Base-by-base conservation (phyloP, 1,140 invertebrate species). In the Frieseomelitta varia region DNA sequence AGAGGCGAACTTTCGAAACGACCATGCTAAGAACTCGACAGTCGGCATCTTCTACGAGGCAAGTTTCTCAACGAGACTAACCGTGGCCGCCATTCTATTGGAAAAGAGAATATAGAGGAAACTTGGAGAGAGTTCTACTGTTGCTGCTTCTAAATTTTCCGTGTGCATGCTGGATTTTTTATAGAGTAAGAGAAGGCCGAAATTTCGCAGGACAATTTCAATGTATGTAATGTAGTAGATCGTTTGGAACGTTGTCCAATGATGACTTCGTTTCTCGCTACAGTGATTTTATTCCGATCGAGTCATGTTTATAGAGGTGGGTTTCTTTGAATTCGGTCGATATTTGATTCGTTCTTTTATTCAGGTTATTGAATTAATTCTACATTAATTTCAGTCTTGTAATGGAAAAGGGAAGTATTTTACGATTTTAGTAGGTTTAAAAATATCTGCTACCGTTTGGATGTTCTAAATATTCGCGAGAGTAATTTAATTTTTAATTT, bases 41-140 rank as follows among this genome's bases (percentile, higher is more conserved):
- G 77, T 73, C 74, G 87, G 78, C 86, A 56, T 88, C 83, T 88
- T 78, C 72, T 67, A 30, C 56, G 63, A 76, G 55, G 30, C 75
- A 88, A 88, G 86, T 88, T 88, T 88, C 75, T 80, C 87, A 88
- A 88, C 84, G 87, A 85, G 71, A n/a, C 56, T 72, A 75, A 86
- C 83, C 72, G 72, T 86, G 53, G 34, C 67, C 72, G 24, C 72
- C 74, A 47, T 79, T 79, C 78, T 34, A 79, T 82, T 63, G 79
- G 83, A 30, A 61, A 55, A 75, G 76, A 58, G 34, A 61, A 34
- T 34, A 61, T 24, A 30, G 11, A 39, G 68, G 39, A 17, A 30
- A 85, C 55, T 61, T 19, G 55, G 79, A 53, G 34, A n/a, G 76
- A 88, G 56, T 88, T 85, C 19, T 51, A 53, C 69, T 55, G 65